Evolutionary conservation across 2,888 invertebrate species (phyloP).

Genomic region (Gymnosoma rotundatum): DNA sequence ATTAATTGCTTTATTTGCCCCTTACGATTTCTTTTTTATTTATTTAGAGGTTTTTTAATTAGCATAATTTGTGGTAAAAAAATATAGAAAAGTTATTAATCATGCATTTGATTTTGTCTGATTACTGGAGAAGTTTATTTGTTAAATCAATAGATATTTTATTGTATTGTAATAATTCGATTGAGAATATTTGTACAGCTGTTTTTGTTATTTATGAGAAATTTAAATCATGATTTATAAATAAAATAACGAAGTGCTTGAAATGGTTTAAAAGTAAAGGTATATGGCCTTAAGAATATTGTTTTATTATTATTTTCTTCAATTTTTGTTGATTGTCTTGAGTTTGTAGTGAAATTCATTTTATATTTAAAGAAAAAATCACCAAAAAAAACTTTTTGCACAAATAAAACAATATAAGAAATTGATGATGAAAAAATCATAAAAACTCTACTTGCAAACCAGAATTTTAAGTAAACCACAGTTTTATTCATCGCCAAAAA

Average conservation of each 20-base stretch:
- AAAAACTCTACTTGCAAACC: background rate
- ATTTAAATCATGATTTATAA: background rate
- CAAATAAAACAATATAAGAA: background rate
- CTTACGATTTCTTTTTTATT: too few relatives aligned
- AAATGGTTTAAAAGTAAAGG: background rate
- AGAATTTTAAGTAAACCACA: conserved; percentile 36
- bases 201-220: background rate
- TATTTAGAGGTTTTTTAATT: too few relatives aligned
- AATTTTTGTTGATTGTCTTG: too few relatives aligned
- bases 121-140: too few relatives aligned
- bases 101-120: too few relatives aligned
- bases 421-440: background rate
- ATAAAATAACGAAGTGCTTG: background rate
- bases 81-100: too few relatives aligned
- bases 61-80: too few relatives aligned
- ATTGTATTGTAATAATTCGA: too few relatives aligned
- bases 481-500: conserved; percentile 34
- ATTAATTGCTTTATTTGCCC: too few relatives aligned
- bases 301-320: background rate
- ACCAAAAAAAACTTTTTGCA: background rate
- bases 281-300: conserved; percentile 2
- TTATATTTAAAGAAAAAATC: too few relatives aligned
- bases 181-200: background rate
- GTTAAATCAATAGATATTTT: too few relatives aligned
- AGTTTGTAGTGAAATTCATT: too few relatives aligned